Conservation (phyloP, 2,888 invertebrate genomes). For the Altica lythri region DNA sequence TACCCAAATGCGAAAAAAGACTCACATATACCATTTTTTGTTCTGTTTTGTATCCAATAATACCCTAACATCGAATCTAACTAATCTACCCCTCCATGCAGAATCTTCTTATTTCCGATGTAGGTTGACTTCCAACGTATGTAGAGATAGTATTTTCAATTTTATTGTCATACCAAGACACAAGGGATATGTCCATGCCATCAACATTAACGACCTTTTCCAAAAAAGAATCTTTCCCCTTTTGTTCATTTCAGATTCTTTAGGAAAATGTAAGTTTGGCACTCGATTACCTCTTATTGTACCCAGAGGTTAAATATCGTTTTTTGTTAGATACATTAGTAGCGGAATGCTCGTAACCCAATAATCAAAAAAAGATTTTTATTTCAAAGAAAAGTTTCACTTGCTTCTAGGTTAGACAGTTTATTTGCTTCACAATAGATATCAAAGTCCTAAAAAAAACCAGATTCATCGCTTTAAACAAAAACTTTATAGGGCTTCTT, state of each 20-base stretch:
- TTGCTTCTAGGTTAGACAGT: not conserved
- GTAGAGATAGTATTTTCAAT: no score
- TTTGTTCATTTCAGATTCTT: conserved; percentile 21
- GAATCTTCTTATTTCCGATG: no score
- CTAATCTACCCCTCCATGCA: no score
- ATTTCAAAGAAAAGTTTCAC: conserved; percentile 3
- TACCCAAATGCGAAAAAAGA: no score
- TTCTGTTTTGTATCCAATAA: no score
- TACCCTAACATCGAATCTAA: no score
- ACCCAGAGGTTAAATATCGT: conserved; percentile 34
- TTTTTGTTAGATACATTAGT: conserved; percentile 32
- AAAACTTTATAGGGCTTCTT: conserved; percentile 21
- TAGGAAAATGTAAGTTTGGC: not conserved
- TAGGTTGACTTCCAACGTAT: no score
- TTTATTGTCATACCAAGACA: no score
- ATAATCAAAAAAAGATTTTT: conserved; percentile 45
- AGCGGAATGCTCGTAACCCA: conserved; percentile 42
- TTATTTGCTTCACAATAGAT: not conserved
- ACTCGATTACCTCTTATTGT: conserved; percentile 29
- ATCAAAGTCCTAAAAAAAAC: not conserved
- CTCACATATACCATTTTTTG: no score
- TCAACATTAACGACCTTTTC: conserved; percentile 39
- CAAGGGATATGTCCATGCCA: no score
- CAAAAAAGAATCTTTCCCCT: conserved; percentile 34
- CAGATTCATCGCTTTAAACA: conserved; percentile 1